These are phyloP conservation scores for Hemichromis elongatus DNA, from an alignment of 2,113 vertebrate genomes.

Conservation along the genomic window DNA sequence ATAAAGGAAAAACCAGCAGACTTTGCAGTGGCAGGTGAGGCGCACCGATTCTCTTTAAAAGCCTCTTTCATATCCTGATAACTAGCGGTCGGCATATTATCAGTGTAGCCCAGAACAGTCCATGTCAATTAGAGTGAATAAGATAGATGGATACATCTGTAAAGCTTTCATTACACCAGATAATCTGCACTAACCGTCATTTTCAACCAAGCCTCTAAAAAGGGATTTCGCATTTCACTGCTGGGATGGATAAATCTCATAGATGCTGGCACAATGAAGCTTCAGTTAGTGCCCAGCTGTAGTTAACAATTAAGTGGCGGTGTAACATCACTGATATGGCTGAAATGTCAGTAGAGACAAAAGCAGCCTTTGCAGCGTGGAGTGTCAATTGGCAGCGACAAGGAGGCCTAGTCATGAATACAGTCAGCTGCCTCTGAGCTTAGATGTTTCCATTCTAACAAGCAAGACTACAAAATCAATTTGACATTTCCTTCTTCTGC, in stretches of 20 bases:
- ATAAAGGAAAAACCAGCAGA: not conserved
- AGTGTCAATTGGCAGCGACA: not conserved
- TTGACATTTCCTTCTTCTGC: not conserved
- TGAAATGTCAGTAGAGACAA: not conserved
- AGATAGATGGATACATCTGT: constrained; percentile 48
- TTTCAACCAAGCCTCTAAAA: constrained; percentile 1
- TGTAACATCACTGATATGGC: not conserved
- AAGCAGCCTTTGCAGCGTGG: not conserved
- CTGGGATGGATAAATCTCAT: not conserved
- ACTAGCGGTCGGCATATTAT: constrained; percentile 3
- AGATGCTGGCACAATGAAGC: not conserved
- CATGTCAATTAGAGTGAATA: constrained; percentile 43
- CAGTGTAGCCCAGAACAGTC: constrained; percentile 5
- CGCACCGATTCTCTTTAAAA: not conserved
- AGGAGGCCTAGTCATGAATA: not conserved
- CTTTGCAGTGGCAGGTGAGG: constrained; percentile 1
- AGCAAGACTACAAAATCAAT: not conserved
- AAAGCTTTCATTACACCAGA: constrained; percentile 39
- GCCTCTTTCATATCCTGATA: not conserved
- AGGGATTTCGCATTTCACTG: constrained; percentile 30
- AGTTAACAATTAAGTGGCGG: constrained; percentile 3
- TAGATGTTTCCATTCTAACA: not conserved
- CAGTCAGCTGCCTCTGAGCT: not conserved
- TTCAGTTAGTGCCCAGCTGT: not conserved
- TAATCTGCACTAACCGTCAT: constrained; percentile 29